Conservation (phyloP, 2,797 vertebrate species). For the Epinephelus coioides region DNA sequence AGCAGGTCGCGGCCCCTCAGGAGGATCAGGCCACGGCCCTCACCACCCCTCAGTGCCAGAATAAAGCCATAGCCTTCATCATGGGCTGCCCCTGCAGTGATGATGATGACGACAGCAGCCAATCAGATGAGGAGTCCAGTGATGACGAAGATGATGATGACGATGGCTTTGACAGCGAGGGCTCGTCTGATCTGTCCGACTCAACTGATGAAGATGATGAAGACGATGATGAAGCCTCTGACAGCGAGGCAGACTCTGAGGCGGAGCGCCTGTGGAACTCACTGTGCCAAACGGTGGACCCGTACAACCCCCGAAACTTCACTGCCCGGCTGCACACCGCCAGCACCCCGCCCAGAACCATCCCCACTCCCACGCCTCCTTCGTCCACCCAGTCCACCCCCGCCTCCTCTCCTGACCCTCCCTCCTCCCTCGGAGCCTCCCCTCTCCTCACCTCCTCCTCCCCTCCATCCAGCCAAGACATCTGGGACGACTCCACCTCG, state of each 20-base stretch:
- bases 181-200: conserved; percentile 80
- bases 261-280: conserved; percentile 88
- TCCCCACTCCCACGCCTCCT: conserved; percentile 68
- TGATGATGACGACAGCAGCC: conserved; percentile 66
- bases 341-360: conserved; percentile 47
- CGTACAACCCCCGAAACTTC: conserved; percentile 93
- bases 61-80: conserved; percentile 95
- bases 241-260: conserved; percentile 76
- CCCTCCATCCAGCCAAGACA: conserved; percentile 49
- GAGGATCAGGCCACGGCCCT: not conserved
- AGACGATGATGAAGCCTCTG: conserved; percentile 61
- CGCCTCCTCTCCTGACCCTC: conserved; percentile 42
- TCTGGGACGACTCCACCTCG: conserved; percentile 78
- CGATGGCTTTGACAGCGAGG: conserved; percentile 93
- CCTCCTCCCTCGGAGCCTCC: conserved; percentile 36
- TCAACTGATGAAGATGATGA: conserved; percentile 67
- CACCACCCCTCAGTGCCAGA: conserved; percentile 84
- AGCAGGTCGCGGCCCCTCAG: not conserved
- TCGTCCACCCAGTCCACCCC: conserved; percentile 42
- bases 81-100: conserved; percentile 91
- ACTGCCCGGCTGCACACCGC: conserved; percentile 87
- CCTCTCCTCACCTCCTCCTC: conserved; percentile 39
- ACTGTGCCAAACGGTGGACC: conserved; percentile 87
- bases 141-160: conserved; percentile 83
- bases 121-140: conserved; percentile 71